Base-by-base conservation (phyloP, 1,140 invertebrate species). In the Pteromalus puparum region DNA sequence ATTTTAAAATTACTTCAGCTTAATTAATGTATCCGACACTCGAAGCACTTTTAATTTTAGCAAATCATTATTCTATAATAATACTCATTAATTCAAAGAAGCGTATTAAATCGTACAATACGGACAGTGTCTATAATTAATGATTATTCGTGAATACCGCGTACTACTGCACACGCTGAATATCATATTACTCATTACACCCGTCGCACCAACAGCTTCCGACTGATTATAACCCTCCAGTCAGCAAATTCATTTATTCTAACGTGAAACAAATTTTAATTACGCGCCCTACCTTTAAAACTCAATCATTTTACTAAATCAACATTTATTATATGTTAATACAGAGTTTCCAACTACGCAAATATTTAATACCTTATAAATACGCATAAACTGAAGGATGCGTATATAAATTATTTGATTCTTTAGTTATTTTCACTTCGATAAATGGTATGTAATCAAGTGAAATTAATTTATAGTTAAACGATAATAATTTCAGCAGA, bases 151-250 rank as follows among this genome's bases (percentile, higher is more conserved):
- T 67, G 84, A 81, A 61, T 78, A 87, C 81, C 42, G 77, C 85
- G 42, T 81, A 10, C 76, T 67, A 46, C 42, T 46, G 81, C 67
- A 67, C 78, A 87, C 82, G 75, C 82, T 75, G 79, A 77, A 86
- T 90, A 91, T 91, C 90, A 90, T 90, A 90, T 91, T 90, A 90
- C 90, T 89, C 72, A 89, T 90, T 91, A 90, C 88, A 72, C 12
- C 42, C 79, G 67, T 81, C 67, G 79, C 79, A 42, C 79, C 38
- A 79, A 65, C 67, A 77, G 77, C 18, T 28, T 38, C 30, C 30
- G n/a, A 67, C 53, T 79, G 77, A 68, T 79, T 79, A 38, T 79
- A 78, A 28, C 48, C 48, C 18, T 79, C 61, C 80, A 72, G 42
- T 78, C 18, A 38, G 73, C 30, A 65, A 77, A 67, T 83, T 76